Evolutionary conservation across 2,113 vertebrate genomes (phyloP), one percentile per base, ranked within the genome.

Genomic region (Plecturocebus donacophilus): DNA sequence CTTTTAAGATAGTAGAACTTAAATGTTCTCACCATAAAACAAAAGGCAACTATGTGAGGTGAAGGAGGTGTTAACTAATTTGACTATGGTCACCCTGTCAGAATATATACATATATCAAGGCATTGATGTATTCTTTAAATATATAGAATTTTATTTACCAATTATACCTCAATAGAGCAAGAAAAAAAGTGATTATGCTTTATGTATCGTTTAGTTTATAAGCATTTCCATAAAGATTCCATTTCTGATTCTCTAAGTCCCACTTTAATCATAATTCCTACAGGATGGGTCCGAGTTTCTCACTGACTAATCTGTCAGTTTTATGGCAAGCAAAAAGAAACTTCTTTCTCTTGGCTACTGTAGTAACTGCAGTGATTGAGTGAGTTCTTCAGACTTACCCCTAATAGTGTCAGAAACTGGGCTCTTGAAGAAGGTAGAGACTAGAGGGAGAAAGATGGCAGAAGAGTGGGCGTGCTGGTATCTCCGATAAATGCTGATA

Each of bases 361-460:
- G 1, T 70, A 88, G 30, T 6, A 95, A 70, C 14, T n/a, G 1
- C 12, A 80, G 45, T 93, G 61, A 66, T 80, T 95, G 38, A 75
- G 8, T 91, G 42, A 84, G 0, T 94, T 61, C 47, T 95, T 32
- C 38, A 90, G 73, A 93, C 85, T 94, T 77, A 95, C 71, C 49
- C 40, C 32, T 91, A 87, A 95, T 30, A 42, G 77, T 25, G 8
- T 42, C 47, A 91, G 14, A 54, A 66, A 58, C n/a, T 93, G 0
- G 19, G 30, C 40, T 77, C 6, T 68, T 68, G 75, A 42, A 38
- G 79, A 94, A 58, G 30, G 27, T 82, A 49, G 81, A 95, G 23
- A 68, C 16, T 85, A 87, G 9, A 49, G 25, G 30, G 8, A 19
- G 19, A 42, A 4, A 75, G 21, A n/a, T 23, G 49, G 58, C 70